phyloP scores from a whole-genome alignment of 2,797 vertebrate genomes.

The Nasua narica region DNA sequence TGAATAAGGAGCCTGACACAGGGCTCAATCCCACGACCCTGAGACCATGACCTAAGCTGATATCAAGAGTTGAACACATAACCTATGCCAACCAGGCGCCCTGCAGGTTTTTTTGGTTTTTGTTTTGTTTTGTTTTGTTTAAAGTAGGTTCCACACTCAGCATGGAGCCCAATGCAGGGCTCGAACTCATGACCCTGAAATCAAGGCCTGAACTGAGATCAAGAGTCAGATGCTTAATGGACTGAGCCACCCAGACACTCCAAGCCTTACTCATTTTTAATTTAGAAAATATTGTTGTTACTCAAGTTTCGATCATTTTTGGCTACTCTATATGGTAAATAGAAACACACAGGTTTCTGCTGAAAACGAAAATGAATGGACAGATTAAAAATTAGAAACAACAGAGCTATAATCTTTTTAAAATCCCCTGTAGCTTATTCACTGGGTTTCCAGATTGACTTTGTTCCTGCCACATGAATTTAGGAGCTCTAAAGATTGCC shows the following conservation, averaged over 20 bases:
- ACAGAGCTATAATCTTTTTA: background rate
- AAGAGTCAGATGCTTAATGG: background rate
- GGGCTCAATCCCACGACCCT: background rate
- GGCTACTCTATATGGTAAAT: background rate
- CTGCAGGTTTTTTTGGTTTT: no score
- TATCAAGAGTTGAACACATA: background rate
- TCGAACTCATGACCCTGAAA: background rate
- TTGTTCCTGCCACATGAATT: background rate
- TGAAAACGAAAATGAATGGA: background rate
- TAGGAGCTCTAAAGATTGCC: background rate
- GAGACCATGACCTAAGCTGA: background rate
- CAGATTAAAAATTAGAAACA: background rate
- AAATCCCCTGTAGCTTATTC: background rate
- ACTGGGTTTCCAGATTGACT: background rate
- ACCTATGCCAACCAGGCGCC: no score
- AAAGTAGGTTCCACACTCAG: background rate
- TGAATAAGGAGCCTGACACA: background rate
- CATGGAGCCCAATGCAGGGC: background rate
- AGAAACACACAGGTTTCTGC: background rate
- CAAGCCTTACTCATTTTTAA: background rate
- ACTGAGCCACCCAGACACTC: background rate
- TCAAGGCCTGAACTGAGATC: background rate
- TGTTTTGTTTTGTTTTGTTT: background rate
- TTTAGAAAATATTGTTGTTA: background rate
- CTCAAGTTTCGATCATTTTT: background rate